Evolutionary conservation across 2,888 invertebrate genomes (phyloP), one percentile per base, ranked within the genome.

Genomic region (Petrophora chlorosata): DNA sequence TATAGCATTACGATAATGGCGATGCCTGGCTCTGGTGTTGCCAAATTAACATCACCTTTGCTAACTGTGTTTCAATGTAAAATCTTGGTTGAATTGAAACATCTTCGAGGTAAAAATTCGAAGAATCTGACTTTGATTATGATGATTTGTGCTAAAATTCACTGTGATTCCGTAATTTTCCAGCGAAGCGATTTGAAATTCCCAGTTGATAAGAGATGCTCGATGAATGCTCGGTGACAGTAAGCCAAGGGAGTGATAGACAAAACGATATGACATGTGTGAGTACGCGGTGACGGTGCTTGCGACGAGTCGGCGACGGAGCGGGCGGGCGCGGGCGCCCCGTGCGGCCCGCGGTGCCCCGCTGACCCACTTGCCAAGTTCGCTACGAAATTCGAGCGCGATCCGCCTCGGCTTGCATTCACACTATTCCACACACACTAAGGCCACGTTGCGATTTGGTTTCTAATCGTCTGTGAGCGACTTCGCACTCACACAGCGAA

Each of bases 331-430:
- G 67, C 67, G 65, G 69, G 70, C 67, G 69, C 64, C 69, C 70
- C 72, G 70, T 67, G 68, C 72, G 72, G 79, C 34, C 33, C 8
- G 78, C 67, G 73, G 81, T 83, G 87, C 76, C 86, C 90, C 73
- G 84, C 77, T 88, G 86, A 89, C 89, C 89, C 79, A 89, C 74
- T 85, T 89, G 82, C 79, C 67, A 79, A 81, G 78, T 79, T 45
- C 45, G 73, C 85, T 83, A 85, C 87, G 87, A 87, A 86, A 87
- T 82, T 81, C 79, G 79, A 84, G 76, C 84, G 79, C 84, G 85
- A 79, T 80, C 79, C 76, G 82, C 81, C 78, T 77, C 49, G 39
- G 70, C 67, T 65, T 64, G 59, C 64, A 63, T 61, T n/a, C n/a
- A n/a, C n/a, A n/a, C n/a, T n/a, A n/a, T n/a, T n/a, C 56, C 53